Conservation (phyloP, 2,797 vertebrate species). For the Salarias fasciatus region DNA sequence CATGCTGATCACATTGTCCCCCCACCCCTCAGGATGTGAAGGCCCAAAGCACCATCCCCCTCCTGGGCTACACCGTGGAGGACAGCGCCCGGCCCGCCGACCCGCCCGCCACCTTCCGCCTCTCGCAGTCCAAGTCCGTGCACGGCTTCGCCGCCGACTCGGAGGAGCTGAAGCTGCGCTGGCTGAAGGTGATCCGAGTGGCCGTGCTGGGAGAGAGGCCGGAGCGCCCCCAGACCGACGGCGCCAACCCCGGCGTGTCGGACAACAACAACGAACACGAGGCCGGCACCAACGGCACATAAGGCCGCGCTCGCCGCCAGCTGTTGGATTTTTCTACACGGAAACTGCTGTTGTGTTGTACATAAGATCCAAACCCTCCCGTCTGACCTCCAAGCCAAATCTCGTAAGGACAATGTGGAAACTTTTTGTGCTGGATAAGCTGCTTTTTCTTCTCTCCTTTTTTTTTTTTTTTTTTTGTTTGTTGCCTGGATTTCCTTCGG, state of each 20-base stretch:
- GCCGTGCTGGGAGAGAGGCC: constrained; percentile 90
- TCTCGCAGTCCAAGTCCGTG: constrained; percentile 94
- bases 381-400: constrained; percentile 24
- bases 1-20: too few species aligned
- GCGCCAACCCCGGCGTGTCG: constrained; percentile 23
- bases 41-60: constrained; percentile 93
- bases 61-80: constrained; percentile 93
- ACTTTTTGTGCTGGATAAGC: constrained; percentile 67
- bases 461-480: too few species aligned
- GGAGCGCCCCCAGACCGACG: constrained; percentile 61
- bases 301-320: constrained; percentile 15
- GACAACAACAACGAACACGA: constrained; percentile 69
- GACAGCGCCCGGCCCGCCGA: constrained; percentile 85
- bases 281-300: constrained; percentile 69
- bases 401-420: constrained; percentile 20
- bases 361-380: constrained; percentile 14
- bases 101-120: constrained; percentile 89
- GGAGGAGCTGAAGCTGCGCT: constrained; percentile 94
- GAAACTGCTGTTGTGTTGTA: constrained; percentile 24
- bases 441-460: constrained; percentile 45
- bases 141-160: constrained; percentile 93
- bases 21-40: constrained; percentile 99
- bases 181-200: constrained; percentile 91
- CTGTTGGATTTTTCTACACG: background rate
- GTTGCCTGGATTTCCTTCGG: constrained; percentile 38